phyloP scores from a whole-genome alignment of 2,113 vertebrate genomes.

The Desmodus rotundus region DNA sequence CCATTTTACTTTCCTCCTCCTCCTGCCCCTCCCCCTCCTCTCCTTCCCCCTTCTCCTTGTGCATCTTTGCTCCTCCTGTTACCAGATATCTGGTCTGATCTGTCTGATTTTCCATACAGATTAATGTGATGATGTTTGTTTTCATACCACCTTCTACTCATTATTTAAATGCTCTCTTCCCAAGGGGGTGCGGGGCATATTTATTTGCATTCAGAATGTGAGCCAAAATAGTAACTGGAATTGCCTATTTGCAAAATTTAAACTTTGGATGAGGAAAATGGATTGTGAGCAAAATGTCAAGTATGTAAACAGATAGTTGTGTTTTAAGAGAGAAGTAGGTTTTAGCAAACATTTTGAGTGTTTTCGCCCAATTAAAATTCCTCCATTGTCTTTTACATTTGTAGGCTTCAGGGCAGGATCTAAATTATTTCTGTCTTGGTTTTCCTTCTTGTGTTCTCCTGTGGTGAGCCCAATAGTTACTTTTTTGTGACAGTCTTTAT shows the following conservation, averaged over 20 bases:
- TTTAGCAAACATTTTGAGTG: slow-evolving; percentile 32
- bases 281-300: slow-evolving; percentile 7
- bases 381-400: slow-evolving; percentile 15
- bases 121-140: background rate
- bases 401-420: background rate
- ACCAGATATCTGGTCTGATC: background rate
- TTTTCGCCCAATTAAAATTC: background rate
- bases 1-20: rapidly evolving
- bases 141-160: background rate
- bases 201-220: background rate
- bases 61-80: background rate
- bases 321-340: background rate
- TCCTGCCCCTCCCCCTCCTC: background rate
- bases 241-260: background rate
- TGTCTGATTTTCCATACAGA: background rate
- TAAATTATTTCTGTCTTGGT: slow-evolving; percentile 33
- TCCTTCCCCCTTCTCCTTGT: background rate
- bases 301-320: background rate
- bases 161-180: background rate
- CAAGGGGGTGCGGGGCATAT: background rate
- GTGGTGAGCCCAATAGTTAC: background rate
- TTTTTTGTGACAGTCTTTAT: slow-evolving; percentile 34
- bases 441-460: slow-evolving; percentile 23
- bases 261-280: background rate
- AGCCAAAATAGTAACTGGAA: background rate